These are phyloP conservation scores for Oryctes rhinoceros DNA, from an alignment of 1,140 invertebrate genomes.

Conservation along the genomic window DNA sequence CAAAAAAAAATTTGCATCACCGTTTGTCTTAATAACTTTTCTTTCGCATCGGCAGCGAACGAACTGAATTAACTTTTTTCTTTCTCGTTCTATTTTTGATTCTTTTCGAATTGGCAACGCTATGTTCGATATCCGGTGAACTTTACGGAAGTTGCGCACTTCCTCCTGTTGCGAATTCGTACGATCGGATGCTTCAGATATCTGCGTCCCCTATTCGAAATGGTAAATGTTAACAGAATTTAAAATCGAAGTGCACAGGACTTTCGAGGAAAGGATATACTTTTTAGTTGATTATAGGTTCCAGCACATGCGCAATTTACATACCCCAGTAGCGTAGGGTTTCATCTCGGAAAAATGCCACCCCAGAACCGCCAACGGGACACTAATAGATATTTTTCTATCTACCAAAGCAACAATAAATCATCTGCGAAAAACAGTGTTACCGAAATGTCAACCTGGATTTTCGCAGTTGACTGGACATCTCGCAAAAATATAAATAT, in stretches of 20 bases:
- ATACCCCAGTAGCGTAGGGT: not conserved
- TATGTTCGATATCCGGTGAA: not conserved
- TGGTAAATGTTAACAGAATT: not conserved
- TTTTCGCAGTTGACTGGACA: too few species aligned
- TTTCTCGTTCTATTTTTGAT: not conserved
- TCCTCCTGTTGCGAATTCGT: not conserved
- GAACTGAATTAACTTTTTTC: not conserved
- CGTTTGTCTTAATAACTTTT: not conserved
- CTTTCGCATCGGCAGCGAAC: not conserved
- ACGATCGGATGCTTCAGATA: not conserved
- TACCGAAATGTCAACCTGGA: too few species aligned
- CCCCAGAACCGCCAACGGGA: too few species aligned
- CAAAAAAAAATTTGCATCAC: slow-evolving; percentile 22
- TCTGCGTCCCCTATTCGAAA: not conserved
- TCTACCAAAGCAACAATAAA: too few species aligned
- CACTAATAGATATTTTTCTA: too few species aligned
- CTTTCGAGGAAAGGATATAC: slow-evolving; percentile 8
- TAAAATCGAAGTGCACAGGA: not conserved
- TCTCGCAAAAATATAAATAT: too few species aligned
- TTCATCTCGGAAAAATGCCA: not conserved
- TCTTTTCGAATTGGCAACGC: not conserved
- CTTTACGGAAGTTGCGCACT: not conserved
- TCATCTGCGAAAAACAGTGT: too few species aligned
- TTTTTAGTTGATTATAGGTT: not conserved
- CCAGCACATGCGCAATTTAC: slow-evolving; percentile 6